Base-by-base conservation (phyloP, 2,888 invertebrate species). In the Pedicia rivosa region DNA sequence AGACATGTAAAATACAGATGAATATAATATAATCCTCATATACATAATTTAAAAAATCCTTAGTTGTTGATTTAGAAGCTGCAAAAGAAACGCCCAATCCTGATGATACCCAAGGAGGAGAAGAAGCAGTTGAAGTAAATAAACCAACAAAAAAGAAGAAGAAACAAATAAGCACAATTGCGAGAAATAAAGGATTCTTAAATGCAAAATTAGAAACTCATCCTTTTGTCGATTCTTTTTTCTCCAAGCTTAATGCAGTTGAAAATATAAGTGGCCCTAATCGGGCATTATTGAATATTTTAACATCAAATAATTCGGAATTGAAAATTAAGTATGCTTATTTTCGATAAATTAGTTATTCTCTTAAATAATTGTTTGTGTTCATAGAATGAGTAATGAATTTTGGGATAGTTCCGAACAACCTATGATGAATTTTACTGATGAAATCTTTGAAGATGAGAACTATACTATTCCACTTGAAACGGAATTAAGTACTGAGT, bases 241-340 rank as follows among this genome's bases (percentile, higher is more conserved):
- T 72, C 50, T 72, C 72, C 36, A 63, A 72, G 44, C 51, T 72
- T 2, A 68, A 72, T 15, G 67, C 71, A 1, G 67, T 67, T 1
- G 72, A 72, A 1, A 72, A 72, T 42, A 70, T 72, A 37, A 72
- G 70, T 22, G 68, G 72, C 24, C 70, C 72, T 1, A 71, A 70
- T 50, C 56, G 71, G 43, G 62, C 72, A 0, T 68, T 73, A 50
- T 70, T 71, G 47, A 70, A 71, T 12, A 66, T 68, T 29, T 47
- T 73, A 5, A 67, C 68, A 2, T 64, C 72, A 10, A 55, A 63
- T 33, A 65, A 69, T 44, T 59, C 58, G 0, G 58, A 59, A 40
- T 40, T 61, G n/a, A n/a, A n/a, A n/a, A n/a, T n/a, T n/a, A n/a
- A n/a, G n/a, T n/a, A n/a, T n/a, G n/a, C n/a, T n/a, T n/a, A n/a